Base-by-base conservation (phyloP, 2,113 vertebrate species). In the Leucoraja erinaceus region DNA sequence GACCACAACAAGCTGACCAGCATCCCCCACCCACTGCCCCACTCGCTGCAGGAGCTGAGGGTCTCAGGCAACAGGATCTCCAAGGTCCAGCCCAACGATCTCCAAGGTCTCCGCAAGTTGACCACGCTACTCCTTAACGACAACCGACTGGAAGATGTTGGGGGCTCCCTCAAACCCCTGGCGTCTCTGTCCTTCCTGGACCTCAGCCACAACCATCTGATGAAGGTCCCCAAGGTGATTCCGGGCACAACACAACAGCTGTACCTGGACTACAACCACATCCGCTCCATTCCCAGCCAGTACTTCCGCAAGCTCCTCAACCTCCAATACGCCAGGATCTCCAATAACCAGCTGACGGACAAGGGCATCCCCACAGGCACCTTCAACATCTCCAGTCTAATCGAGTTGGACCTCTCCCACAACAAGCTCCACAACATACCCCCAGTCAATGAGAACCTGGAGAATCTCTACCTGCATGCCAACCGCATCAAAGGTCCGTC, bases 341-440 rank as follows among this genome's bases (percentile, higher is more conserved):
- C 98, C 7, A 98, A 99, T 95, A 99, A 99, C 93, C 95, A 96
- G 93, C 96, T 99, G 22, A 99, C 97, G 68, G 97, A 98, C 94
- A 97, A 96, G 0, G 98, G 98, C 0, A 96, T 99, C 93, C 96
- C 98, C 1, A 93, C 96, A 75, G 97, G 98, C 95, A 96, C 97
- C 56, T 99, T 99, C 94, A 99, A 99, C 33, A 96, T 98, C 95
- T 98, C 96, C 74, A 98, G 97, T 93, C 95, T 99, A 94, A 97
- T 99, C 0, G 98, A 99, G 95, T 96, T 99, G 22, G 98, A 99
- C 93, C 97, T 99, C 28, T 99, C 98, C 93, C 99, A 97, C 95
- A 99, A 99, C 95, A 97, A 97, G 93, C 96, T 99, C 93, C 98
- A 98, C 96, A 97, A 97, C 94, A 99, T 99, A 93, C 99, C 99